Conservation (phyloP, 2,797 vertebrate species). For the Balearica regulorum region DNA sequence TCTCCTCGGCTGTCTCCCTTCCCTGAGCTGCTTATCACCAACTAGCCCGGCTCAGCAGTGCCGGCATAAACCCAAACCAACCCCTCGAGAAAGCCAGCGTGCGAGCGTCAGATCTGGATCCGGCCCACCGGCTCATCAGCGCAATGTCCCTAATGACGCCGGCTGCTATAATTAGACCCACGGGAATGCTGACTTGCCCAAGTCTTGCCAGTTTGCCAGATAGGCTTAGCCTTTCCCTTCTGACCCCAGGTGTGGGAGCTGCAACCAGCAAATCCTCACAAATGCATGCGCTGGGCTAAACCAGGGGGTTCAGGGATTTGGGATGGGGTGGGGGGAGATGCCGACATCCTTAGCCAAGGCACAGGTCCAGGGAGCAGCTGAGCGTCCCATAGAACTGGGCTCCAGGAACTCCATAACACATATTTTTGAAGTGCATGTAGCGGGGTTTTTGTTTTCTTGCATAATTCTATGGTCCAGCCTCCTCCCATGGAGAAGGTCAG, state of each 20-base stretch:
- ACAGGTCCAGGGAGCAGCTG: background rate
- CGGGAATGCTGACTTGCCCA: constrained; percentile 13
- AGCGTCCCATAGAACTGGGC: background rate
- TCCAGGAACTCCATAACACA: background rate
- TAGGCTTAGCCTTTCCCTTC: background rate
- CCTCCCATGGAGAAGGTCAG: background rate
- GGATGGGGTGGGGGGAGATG: background rate
- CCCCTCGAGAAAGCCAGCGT: background rate
- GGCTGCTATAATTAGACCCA: constrained; percentile 55
- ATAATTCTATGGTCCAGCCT: background rate
- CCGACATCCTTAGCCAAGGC: background rate
- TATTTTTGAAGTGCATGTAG: background rate
- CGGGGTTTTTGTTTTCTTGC: background rate
- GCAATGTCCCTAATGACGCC: constrained; percentile 29
- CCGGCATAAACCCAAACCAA: background rate
- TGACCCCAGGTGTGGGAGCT: background rate
- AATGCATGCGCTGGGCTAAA: accelerated
- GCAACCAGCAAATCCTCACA: background rate
- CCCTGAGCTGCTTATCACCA: background rate
- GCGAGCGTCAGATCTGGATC: background rate
- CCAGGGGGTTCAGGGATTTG: background rate
- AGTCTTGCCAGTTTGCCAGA: background rate
- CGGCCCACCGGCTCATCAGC: background rate
- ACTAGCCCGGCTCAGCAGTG: background rate
- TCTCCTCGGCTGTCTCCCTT: accelerated